Conservation (phyloP, 1,140 invertebrate species). For the Dendrolimus kikuchii region DNA sequence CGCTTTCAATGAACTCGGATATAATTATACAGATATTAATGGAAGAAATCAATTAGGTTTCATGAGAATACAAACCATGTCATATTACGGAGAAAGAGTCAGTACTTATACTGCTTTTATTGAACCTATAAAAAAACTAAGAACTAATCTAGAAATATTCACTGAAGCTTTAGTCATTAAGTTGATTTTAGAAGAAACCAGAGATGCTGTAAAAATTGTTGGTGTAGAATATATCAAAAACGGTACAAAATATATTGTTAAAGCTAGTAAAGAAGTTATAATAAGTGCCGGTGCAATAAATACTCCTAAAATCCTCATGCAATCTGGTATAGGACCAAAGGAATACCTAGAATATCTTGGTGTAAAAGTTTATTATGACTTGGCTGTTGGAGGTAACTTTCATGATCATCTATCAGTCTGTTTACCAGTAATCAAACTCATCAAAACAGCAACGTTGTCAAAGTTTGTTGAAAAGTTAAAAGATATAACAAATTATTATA, state of each 20-base stretch:
- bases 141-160: slow-evolving; percentile 80
- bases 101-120: slow-evolving; percentile 52
- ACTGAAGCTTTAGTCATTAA: slow-evolving; percentile 75
- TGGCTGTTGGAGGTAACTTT: slow-evolving; percentile 84
- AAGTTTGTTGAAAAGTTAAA: slow-evolving; percentile 67
- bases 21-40: slow-evolving; percentile 62
- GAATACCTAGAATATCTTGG: slow-evolving; percentile 66
- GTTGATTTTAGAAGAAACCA: slow-evolving; percentile 35
- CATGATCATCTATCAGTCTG: slow-evolving; percentile 75
- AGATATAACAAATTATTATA: slow-evolving; percentile 70
- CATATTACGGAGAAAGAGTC: slow-evolving; percentile 66
- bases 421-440: slow-evolving; percentile 72
- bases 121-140: slow-evolving; percentile 52
- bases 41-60: slow-evolving; percentile 71
- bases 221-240: slow-evolving; percentile 59
- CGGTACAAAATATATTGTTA: slow-evolving; percentile 40
- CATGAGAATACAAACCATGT: slow-evolving; percentile 60
- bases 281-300: slow-evolving; percentile 73
- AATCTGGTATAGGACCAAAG: slow-evolving; percentile 65
- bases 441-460: slow-evolving; percentile 70
- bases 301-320: slow-evolving; percentile 71
- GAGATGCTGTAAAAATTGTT: slow-evolving; percentile 36
- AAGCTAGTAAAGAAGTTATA: slow-evolving; percentile 71
- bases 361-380: slow-evolving; percentile 72
- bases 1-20: slow-evolving; percentile 60